Evolutionary conservation across 2,797 vertebrate genomes (phyloP), one percentile per base, ranked within the genome.

Genomic region (Tadarida brasiliensis): DNA sequence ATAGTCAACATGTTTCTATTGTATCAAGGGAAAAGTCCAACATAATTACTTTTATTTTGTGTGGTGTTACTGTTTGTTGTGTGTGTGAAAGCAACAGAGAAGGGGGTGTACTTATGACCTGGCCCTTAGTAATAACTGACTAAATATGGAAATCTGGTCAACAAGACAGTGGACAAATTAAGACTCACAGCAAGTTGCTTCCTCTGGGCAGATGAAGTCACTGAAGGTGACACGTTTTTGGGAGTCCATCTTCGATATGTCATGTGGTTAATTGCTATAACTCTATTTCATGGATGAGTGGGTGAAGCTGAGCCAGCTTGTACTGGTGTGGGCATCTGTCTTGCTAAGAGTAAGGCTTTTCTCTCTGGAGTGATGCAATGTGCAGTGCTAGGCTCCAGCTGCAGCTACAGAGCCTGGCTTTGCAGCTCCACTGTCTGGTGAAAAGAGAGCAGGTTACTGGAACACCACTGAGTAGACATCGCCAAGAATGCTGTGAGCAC

Each of bases 151-250:
- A 92, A 87, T 33, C 28, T 47, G 47, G 35, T 87, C 68, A 82
- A 74, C 11, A 76, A 74, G 74, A 78, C 7, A 92, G 19, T 49
- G 16, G 68, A 44, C 54, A 94, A 87, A 73, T 92, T 68, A 73
- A 61, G 54, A 61, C 51, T 78, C 59, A 44, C 2, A 77, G 68
- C n/a, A 83, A 90, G 59, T 47, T 77, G 16, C n/a, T 65, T 93
- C 33, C 22, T 94, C 39, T 68, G 51, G 11, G 67, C 30, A 76
- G 67, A 26, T 74, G 73, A 59, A 91, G 51, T 71, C 47, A 47
- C 28, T 5, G 8, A 91, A 91, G 0, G 1, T 85, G 65, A 3
- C 39, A 51, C 28, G 56, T 86, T 77, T 91, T 84, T 86, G 61
- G 17, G 22, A 84, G 39, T 91, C 57, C 17, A 71, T 39, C 26